Percentiles rank a stretch among this genome's conserved stretches.
Conservation (phyloP, 2,888 invertebrate genomes). For the Pterobdella sp. region DNA sequence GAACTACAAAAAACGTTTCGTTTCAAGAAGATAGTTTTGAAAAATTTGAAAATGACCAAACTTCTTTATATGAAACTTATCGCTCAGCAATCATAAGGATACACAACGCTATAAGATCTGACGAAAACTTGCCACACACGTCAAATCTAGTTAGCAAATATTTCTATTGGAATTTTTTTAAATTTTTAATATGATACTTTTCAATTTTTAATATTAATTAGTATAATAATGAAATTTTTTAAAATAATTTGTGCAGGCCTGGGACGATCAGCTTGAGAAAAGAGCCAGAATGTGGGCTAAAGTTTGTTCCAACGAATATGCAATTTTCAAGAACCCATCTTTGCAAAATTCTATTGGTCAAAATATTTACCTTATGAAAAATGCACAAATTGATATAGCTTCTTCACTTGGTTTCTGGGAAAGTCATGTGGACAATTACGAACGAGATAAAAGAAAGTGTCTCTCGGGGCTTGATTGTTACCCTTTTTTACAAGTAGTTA, state of each 20-base stretch:
- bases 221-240: background rate
- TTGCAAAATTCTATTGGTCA: background rate
- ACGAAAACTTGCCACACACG: background rate
- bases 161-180: too few relatives aligned
- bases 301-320: background rate
- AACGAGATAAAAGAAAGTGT: background rate
- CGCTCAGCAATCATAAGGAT: background rate
- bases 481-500: background rate
- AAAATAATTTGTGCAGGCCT: background rate
- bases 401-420: constrained; percentile 1
- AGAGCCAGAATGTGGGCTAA: background rate
- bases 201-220: background rate
- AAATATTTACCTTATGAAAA: background rate
- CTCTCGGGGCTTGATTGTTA: background rate
- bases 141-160: background rate
- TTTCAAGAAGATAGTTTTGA: constrained; percentile 2
- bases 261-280: background rate
- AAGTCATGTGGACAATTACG: constrained; percentile 7
- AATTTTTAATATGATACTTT: background rate
- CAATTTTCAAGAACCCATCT: background rate
- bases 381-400: constrained; percentile 3
- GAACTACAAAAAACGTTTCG: background rate
- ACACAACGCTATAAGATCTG: background rate
- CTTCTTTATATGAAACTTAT: background rate
- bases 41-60: background rate